phyloP scores from a whole-genome alignment of 2,113 vertebrate genomes.

The Nothocercus nigrocapillus region DNA sequence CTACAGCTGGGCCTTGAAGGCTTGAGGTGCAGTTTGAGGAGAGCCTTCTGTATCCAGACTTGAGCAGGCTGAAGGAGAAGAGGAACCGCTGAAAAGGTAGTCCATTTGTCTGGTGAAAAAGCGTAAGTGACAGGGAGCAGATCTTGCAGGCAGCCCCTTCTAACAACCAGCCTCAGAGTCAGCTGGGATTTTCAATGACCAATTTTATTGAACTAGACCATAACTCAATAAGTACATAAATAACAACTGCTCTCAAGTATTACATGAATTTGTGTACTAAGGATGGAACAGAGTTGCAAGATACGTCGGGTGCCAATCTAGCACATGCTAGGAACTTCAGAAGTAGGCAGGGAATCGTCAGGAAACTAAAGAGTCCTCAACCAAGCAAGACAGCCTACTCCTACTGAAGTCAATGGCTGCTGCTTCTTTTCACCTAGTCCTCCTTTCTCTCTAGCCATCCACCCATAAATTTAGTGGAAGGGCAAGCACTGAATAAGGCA shows the following conservation, averaged over 20 bases:
- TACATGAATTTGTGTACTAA: neutral
- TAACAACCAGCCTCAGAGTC: neutral
- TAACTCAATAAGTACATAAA: neutral
- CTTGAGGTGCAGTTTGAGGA: neutral
- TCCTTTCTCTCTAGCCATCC: neutral
- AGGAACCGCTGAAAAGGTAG: neutral
- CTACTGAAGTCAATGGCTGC: neutral
- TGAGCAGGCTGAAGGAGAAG: neutral
- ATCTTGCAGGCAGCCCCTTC: neutral
- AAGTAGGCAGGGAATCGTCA: neutral
- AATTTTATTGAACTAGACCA: neutral
- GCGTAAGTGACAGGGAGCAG: neutral
- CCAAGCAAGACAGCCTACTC: neutral
- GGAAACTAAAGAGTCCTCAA: fast-evolving
- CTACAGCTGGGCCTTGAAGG: neutral
- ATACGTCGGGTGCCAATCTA: neutral
- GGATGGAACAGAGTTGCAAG: neutral
- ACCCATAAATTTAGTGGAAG: neutral
- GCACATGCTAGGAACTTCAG: neutral
- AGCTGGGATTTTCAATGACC: neutral
- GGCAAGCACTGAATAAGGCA: neutral
- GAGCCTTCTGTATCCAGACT: neutral
- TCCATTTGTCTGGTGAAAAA: neutral
- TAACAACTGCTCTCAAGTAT: neutral
- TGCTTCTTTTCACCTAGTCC: neutral